These are phyloP conservation scores for Pyrrhia umbra DNA, from an alignment of 2,888 invertebrate genomes.

Conservation along the genomic window DNA sequence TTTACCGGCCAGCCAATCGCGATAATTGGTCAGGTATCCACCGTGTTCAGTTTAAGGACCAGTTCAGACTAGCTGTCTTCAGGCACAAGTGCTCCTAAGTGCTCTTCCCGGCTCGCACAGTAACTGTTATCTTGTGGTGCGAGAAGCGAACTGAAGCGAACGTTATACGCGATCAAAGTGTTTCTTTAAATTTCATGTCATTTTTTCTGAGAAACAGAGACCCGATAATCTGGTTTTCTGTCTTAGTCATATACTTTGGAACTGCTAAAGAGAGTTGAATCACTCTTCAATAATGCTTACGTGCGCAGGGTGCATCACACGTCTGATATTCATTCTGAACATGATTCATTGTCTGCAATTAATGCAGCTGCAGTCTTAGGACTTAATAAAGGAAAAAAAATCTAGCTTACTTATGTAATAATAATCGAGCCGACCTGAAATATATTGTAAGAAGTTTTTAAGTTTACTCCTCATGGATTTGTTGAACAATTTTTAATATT, in stretches of 20 bases:
- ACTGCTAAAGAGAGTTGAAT: slow-evolving; percentile 27
- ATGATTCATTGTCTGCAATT: slow-evolving; percentile 7
- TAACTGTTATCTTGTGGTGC: slow-evolving; percentile 45
- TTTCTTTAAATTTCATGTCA: too few species aligned
- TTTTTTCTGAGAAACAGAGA: slow-evolving; percentile 1
- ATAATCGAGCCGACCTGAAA: too few species aligned
- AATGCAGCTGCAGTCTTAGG: background rate
- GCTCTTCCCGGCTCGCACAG: slow-evolving; percentile 42
- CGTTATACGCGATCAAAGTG: background rate
- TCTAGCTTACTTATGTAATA: too few species aligned
- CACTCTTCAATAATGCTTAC: slow-evolving; percentile 27
- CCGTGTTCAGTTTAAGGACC: slow-evolving; percentile 49
- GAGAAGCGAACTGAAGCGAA: slow-evolving; percentile 35
- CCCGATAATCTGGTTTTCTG: slow-evolving; percentile 18
- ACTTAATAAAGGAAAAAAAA: background rate
- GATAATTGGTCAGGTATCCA: slow-evolving; percentile 72
- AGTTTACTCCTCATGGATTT: too few species aligned
- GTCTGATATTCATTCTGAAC: slow-evolving; percentile 20
- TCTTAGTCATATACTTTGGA: slow-evolving; percentile 24
- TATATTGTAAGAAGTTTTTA: too few species aligned
- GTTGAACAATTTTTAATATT: too few species aligned
- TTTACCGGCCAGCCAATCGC: slow-evolving; percentile 66
- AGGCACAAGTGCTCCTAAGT: slow-evolving; percentile 56
- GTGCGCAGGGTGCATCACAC: slow-evolving; percentile 3
- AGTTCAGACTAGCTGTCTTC: slow-evolving; percentile 51